phyloP scores from a whole-genome alignment of 2,113 vertebrate genomes.

The Kryptolebias marmoratus region DNA sequence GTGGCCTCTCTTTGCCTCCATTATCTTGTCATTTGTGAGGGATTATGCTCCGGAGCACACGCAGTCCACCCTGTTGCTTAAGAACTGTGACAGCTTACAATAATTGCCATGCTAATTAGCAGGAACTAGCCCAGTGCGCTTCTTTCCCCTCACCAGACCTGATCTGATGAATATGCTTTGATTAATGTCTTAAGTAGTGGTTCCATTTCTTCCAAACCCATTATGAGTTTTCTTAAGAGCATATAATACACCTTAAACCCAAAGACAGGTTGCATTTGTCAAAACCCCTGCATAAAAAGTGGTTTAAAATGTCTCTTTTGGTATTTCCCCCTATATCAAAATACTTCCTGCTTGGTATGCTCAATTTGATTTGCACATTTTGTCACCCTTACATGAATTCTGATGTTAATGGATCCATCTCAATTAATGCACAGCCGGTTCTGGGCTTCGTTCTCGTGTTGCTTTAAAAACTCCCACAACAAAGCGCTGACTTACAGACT shows the following conservation, averaged over 20 bases:
- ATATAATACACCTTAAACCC: neutral
- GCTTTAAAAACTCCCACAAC: neutral
- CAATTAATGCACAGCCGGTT: conserved; percentile 4
- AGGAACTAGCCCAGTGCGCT: conserved; percentile 64
- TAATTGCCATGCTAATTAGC: conserved; percentile 82
- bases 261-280: no score
- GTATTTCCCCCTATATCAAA: neutral
- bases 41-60: conserved; percentile 78
- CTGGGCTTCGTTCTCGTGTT: neutral
- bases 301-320: neutral
- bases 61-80: conserved; percentile 77
- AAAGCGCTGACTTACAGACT: neutral
- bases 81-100: conserved; percentile 82
- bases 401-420: conserved; percentile 1
- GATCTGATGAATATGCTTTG: conserved; percentile 74
- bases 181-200: conserved; percentile 55
- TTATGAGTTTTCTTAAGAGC: neutral
- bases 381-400: neutral
- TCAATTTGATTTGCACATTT: conserved; percentile 8
- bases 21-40: conserved; percentile 83
- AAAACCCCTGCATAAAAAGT: neutral
- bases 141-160: conserved; percentile 61
- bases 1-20: conserved; percentile 75
- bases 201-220: conserved; percentile 25
- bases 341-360: conserved; percentile 5